phyloP scores from a whole-genome alignment of 2,888 invertebrate genomes.

The Notodonta ziczac region DNA sequence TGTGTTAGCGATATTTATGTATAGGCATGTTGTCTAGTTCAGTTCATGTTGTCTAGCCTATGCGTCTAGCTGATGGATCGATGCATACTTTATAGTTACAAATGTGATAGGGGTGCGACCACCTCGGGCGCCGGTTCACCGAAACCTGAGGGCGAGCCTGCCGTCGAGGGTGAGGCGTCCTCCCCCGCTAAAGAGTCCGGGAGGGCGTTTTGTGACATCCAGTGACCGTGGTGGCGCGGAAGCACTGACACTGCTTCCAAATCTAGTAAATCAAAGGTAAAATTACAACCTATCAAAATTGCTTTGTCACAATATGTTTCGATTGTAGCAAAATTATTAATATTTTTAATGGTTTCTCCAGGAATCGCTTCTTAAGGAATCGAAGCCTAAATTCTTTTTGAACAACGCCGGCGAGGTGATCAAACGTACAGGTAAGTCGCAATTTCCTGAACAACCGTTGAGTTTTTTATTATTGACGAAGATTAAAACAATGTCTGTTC shows the following conservation, averaged over 20 bases:
- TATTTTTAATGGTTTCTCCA: conserved; percentile 32
- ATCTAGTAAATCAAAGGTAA: conserved; percentile 80
- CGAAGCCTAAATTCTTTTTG: conserved; percentile 79
- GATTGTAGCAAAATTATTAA: background rate
- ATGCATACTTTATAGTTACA: too few relatives aligned
- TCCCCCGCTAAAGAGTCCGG: conserved; percentile 80
- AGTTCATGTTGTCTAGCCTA: too few relatives aligned
- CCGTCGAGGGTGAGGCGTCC: conserved; percentile 61
- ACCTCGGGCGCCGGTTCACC: conserved; percentile 67
- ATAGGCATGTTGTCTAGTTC: too few relatives aligned
- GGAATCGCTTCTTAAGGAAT: conserved; percentile 75
- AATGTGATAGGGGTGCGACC: conserved; percentile 55
- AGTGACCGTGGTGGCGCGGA: conserved; percentile 86
- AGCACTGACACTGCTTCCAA: conserved; percentile 83
- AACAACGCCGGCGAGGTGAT: conserved; percentile 82
- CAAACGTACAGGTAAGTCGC: conserved; percentile 69
- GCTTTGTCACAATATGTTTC: background rate
- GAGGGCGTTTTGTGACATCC: conserved; percentile 84
- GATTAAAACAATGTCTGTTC: background rate
- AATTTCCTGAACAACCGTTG: background rate
- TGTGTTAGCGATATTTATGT: too few relatives aligned
- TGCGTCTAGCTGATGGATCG: too few relatives aligned
- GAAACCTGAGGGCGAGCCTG: conserved; percentile 66
- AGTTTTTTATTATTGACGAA: background rate
- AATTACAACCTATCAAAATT: background rate